A percentile compares a stretch with the other conserved stretches of the same genome.
Evolutionary conservation across 2,797 vertebrate genomes (phyloP).

Genomic region (Pseudomugil gertrudae): DNA sequence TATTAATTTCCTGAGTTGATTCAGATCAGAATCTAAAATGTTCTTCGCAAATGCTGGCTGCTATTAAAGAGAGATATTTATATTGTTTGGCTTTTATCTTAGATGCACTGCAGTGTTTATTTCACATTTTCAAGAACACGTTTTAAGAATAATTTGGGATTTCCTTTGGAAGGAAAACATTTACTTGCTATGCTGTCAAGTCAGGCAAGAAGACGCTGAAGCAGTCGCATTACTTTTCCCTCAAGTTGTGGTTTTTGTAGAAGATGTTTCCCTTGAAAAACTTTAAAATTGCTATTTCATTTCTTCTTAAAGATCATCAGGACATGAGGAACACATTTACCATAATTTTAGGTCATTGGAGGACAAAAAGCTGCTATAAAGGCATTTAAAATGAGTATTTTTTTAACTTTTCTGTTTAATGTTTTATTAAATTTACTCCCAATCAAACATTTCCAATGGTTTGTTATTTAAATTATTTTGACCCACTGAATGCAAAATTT

Average conservation of each 20-base stretch:
- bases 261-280: neutral
- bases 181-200: neutral
- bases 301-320: neutral
- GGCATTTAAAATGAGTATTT: neutral
- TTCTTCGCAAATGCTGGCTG: constrained; percentile 50
- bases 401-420: neutral
- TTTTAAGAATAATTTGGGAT: constrained; percentile 6
- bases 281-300: neutral
- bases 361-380: neutral
- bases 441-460: neutral
- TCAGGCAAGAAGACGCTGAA: neutral
- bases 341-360: too few relatives aligned
- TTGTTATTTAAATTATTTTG: neutral
- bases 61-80: constrained; percentile 60
- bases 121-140: constrained; percentile 24
- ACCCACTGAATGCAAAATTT: neutral
- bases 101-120: constrained; percentile 28
- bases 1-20: constrained; percentile 24
- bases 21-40: constrained; percentile 39
- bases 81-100: constrained; percentile 33
- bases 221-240: neutral
- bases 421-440: too few relatives aligned
- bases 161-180: neutral
- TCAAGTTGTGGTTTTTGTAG: too few relatives aligned
- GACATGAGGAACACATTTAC: too few relatives aligned